These are phyloP conservation scores for Dyspetes luteomarginatus DNA, from an alignment of 2,888 invertebrate species.

Conservation along the genomic window DNA sequence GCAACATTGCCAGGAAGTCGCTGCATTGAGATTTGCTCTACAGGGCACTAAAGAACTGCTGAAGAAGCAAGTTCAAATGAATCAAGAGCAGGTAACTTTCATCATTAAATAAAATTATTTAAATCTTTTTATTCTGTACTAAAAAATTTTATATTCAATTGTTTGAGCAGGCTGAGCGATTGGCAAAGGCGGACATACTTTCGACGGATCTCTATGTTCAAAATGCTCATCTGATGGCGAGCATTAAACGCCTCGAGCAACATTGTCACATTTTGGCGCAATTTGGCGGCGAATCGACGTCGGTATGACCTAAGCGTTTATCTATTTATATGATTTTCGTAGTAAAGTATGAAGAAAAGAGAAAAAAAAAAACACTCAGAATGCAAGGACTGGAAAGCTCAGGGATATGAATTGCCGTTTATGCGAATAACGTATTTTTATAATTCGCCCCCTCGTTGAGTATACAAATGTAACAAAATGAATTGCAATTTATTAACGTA, in stretches of 20 bases:
- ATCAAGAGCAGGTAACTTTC: constrained; percentile 84
- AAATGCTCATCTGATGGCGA: constrained; percentile 91
- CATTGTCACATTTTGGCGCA: constrained; percentile 84
- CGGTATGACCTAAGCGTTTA: constrained; percentile 77
- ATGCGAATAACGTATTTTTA: constrained; percentile 59
- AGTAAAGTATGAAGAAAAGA: constrained; percentile 11
- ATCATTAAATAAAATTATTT: neutral
- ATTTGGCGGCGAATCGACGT: constrained; percentile 81
- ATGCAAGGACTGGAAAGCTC: constrained; percentile 53
- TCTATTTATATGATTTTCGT: constrained; percentile 47
- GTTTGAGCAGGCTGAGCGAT: constrained; percentile 86
- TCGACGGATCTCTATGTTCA: constrained; percentile 94
- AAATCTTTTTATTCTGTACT: neutral
- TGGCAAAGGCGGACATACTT: constrained; percentile 89
- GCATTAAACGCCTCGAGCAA: constrained; percentile 86
- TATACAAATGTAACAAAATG: constrained; percentile 1
- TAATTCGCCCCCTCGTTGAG: constrained; percentile 43
- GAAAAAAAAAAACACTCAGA: neutral
- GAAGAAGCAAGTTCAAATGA: constrained; percentile 84
- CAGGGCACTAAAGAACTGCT: constrained; percentile 85
- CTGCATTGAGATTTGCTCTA: constrained; percentile 84
- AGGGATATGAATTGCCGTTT: constrained; percentile 55
- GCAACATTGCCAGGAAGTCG: constrained; percentile 85
- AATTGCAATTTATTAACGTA: constrained; percentile 31
- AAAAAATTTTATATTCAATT: constrained; percentile 24